Percentiles rank a stretch among this genome's conserved stretches.
These are phyloP conservation scores for Halesus radiatus DNA, from an alignment of 1,140 invertebrate genomes.

Conservation along the genomic window DNA sequence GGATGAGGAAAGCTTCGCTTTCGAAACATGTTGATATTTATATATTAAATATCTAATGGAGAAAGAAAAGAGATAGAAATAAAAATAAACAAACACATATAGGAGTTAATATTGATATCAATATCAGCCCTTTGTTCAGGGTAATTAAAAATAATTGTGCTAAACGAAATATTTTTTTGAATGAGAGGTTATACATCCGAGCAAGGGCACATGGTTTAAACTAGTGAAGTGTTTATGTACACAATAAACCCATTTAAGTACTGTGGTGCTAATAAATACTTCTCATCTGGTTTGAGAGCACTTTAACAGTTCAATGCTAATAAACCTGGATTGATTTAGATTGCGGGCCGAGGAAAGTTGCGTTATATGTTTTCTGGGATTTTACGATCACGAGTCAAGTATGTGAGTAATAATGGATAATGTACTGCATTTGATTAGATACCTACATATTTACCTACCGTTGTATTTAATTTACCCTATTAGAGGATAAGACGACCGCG, in stretches of 20 bases:
- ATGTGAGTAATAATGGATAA: no score
- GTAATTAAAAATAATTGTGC: not conserved
- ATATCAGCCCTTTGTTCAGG: not conserved
- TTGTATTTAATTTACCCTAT: no score
- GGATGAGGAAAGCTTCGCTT: no score
- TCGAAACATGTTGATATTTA: no score
- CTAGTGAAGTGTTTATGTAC: constrained; percentile 4
- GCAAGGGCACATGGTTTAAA: constrained; percentile 5
- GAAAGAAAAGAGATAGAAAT: no score
- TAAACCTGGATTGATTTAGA: constrained; percentile 27
- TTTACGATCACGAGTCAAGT: no score
- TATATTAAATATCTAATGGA: no score
- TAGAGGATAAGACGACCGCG: no score
- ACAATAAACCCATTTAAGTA: constrained; percentile 31
- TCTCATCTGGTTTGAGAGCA: not conserved
- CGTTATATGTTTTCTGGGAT: no score
- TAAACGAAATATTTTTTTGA: not conserved
- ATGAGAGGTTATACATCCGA: not conserved
- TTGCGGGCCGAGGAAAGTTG: not conserved
- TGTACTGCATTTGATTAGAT: no score
- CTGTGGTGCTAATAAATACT: constrained; percentile 25
- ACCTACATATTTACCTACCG: no score
- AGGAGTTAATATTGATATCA: not conserved
- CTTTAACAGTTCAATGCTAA: constrained; percentile 4
- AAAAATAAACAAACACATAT: no score